Evolutionary conservation across 2,888 invertebrate genomes (phyloP).

Genomic region (Myopa testacea): DNA sequence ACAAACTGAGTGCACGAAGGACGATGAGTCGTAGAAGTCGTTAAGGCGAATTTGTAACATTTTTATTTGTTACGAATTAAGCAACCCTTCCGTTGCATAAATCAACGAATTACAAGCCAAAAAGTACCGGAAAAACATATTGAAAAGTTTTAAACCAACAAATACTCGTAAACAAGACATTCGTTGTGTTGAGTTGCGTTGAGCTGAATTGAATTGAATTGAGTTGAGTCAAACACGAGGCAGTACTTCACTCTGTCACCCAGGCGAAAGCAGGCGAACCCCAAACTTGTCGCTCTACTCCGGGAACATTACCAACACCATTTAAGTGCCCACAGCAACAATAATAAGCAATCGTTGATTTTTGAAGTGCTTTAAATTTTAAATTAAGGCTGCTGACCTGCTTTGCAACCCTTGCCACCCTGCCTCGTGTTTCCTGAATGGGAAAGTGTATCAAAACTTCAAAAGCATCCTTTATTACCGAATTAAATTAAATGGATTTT

Average conservation of each 20-base stretch:
- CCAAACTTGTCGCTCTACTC: conserved; percentile 37
- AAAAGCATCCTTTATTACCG: conserved; percentile 26
- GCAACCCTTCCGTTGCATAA: conserved; percentile 65
- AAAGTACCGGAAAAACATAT: conserved; percentile 32
- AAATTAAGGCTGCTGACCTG: conserved; percentile 17
- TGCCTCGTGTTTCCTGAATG: not conserved
- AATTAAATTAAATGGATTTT: conserved; percentile 23
- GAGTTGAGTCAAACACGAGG: not conserved
- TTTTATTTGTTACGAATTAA: conserved; percentile 50
- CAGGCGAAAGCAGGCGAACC: not conserved
- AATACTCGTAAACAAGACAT: conserved; percentile 8
- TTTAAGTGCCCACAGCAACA: conserved; percentile 9
- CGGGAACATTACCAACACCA: conserved; percentile 55
- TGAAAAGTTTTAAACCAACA: conserved; percentile 35
- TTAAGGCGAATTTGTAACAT: conserved; percentile 35
- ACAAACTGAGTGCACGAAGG: not conserved
- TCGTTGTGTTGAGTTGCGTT: not conserved
- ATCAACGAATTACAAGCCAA: conserved; percentile 59
- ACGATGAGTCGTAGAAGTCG: conserved; percentile 30
- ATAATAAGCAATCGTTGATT: conserved; percentile 19
- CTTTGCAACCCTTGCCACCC: not conserved
- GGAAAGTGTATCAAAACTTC: not conserved
- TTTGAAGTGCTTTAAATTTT: conserved; percentile 28
- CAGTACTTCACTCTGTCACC: conserved; percentile 4
- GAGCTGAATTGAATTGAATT: not conserved